Evolutionary conservation across 2,797 vertebrate species (phyloP).

Genomic region (Tenualosa thibaudeaui): DNA sequence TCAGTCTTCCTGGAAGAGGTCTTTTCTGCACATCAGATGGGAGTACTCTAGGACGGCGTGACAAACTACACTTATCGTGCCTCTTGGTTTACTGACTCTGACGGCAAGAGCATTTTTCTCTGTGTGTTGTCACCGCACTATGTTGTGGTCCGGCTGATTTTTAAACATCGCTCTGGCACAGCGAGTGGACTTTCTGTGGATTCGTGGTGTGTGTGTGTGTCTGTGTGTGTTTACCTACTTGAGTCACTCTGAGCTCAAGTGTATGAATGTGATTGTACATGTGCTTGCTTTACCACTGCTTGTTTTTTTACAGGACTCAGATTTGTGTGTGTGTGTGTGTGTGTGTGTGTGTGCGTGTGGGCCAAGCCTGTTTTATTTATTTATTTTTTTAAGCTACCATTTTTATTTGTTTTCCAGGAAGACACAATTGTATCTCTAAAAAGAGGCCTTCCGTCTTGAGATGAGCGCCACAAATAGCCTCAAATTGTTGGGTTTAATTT

Average conservation of each 20-base stretch:
- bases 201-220: constrained; percentile 26
- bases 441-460: not conserved
- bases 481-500: constrained; percentile 21
- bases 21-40: not conserved
- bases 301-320: not conserved
- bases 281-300: not conserved
- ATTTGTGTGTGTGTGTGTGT: constrained; percentile 9
- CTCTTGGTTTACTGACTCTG: not conserved
- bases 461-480: not conserved
- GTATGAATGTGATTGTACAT: not conserved
- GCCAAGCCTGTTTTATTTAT: not conserved
- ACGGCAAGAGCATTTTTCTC: not conserved
- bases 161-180: not conserved
- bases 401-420: constrained; percentile 19
- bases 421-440: constrained; percentile 6
- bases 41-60: not conserved
- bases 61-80: not conserved
- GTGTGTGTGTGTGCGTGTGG: not conserved
- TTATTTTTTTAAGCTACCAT: not conserved
- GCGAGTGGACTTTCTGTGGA: constrained; percentile 23
- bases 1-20: not conserved
- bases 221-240: constrained; percentile 20
- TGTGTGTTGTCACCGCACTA: not conserved
- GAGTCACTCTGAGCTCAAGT: not conserved
- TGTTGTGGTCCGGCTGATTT: not conserved